Conservation (phyloP, 1,140 invertebrate genomes). For the Trachymyrmex cornetzi region DNA sequence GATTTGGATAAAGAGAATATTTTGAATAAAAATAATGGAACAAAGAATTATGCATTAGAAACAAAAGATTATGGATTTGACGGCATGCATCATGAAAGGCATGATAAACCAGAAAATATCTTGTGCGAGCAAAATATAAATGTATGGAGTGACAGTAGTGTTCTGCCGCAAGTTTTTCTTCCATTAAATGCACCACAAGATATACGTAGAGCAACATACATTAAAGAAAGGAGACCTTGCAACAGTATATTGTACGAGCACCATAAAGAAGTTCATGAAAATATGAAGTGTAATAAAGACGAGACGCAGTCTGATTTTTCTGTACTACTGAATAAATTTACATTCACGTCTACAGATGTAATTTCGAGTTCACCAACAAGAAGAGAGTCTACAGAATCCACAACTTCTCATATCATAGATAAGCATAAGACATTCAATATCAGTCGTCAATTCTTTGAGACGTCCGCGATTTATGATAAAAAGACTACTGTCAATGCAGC, state of each 20-base stretch:
- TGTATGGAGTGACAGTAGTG: slow-evolving; percentile 13
- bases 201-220: slow-evolving; percentile 61
- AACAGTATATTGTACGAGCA: not conserved
- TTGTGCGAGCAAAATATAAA: slow-evolving; percentile 20
- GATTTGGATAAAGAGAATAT: slow-evolving; percentile 31
- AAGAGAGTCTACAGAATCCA: not conserved
- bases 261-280: slow-evolving; percentile 67
- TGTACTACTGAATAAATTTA: slow-evolving; percentile 79
- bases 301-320: slow-evolving; percentile 76
- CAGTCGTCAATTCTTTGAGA: slow-evolving; percentile 4
- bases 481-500: not conserved
- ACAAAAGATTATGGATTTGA: not conserved
- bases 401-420: not conserved
- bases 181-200: slow-evolving; percentile 26
- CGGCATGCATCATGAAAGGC: not conserved
- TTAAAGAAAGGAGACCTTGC: slow-evolving; percentile 26
- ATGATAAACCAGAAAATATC: not conserved
- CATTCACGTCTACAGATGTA: slow-evolving; percentile 71
- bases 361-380: not conserved
- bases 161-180: not conserved
- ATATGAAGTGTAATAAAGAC: slow-evolving; percentile 72
- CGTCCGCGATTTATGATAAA: not conserved
- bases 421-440: slow-evolving; percentile 28
- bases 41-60: not conserved
- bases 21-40: not conserved